A percentile compares a stretch with the other conserved stretches of the same genome.
Conservation (phyloP, 2,888 invertebrate species). For the Cosmopolites sordidus region DNA sequence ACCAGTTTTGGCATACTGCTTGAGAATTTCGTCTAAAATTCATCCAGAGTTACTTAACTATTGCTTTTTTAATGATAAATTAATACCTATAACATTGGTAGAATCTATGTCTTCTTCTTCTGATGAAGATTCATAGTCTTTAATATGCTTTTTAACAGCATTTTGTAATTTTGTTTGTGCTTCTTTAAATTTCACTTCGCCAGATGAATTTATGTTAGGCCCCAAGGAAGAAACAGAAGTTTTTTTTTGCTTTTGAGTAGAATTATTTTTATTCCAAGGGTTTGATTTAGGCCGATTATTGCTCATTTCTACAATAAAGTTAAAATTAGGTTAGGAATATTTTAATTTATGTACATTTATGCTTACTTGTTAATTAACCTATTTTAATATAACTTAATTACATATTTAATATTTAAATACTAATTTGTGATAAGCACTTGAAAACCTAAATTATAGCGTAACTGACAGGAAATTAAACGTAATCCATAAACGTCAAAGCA, state of each 20-base stretch:
- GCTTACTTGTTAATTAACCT: too few species aligned
- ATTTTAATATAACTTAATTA: too few species aligned
- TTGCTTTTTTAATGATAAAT: not conserved
- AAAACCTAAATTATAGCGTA: too few species aligned
- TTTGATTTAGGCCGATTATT: slow-evolving; percentile 24
- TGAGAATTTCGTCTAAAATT: slow-evolving; percentile 50
- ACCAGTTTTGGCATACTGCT: slow-evolving; percentile 48
- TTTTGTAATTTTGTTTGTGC: slow-evolving; percentile 51
- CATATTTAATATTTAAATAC: too few species aligned
- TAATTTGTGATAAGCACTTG: too few species aligned
- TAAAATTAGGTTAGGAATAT: too few species aligned
- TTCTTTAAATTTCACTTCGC: slow-evolving; percentile 48
- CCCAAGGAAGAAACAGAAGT: slow-evolving; percentile 7
- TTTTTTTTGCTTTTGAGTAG: slow-evolving; percentile 25
- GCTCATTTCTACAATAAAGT: slow-evolving; percentile 16
- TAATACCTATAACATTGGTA: slow-evolving; percentile 49
- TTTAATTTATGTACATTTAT: too few species aligned
- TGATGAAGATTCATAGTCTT: slow-evolving; percentile 53
- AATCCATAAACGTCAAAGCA: too few species aligned
- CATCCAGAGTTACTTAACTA: not conserved
- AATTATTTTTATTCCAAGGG: slow-evolving; percentile 35
- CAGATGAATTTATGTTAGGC: slow-evolving; percentile 26
- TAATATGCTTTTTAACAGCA: slow-evolving; percentile 50
- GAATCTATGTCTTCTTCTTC: slow-evolving; percentile 54
- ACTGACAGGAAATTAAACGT: too few species aligned